A percentile compares a stretch with the other conserved stretches of the same genome.
Evolutionary conservation across 2,113 vertebrate genomes (phyloP).

Genomic region (Dascyllus trimaculatus): DNA sequence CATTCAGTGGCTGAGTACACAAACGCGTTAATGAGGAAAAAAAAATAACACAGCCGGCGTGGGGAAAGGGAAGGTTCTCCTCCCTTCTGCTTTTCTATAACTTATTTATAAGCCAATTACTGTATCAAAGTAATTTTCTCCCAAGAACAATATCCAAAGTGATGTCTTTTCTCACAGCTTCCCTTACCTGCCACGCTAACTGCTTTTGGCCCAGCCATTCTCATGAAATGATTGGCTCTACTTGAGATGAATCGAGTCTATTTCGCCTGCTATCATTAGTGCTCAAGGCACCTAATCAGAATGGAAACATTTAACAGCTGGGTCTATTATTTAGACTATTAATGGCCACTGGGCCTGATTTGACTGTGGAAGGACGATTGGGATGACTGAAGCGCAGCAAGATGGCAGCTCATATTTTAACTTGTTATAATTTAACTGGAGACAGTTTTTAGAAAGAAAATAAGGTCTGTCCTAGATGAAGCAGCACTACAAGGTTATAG

Average conservation of each 20-base stretch:
- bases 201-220: constrained; percentile 31
- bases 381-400: constrained; percentile 38
- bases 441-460: constrained; percentile 22
- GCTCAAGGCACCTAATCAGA: constrained; percentile 44
- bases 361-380: constrained; percentile 19
- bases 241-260: constrained; percentile 36
- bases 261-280: constrained; percentile 51
- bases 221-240: constrained; percentile 47
- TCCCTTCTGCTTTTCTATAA: constrained; percentile 23
- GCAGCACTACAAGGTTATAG: constrained; percentile 47
- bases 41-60: background rate
- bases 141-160: constrained; percentile 29
- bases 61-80: background rate
- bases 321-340: constrained; percentile 59
- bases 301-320: constrained; percentile 32
- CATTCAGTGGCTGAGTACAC: constrained; percentile 10
- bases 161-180: constrained; percentile 38
- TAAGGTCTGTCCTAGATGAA: constrained; percentile 37
- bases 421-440: constrained; percentile 25
- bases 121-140: constrained; percentile 44
- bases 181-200: constrained; percentile 40
- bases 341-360: constrained; percentile 38
- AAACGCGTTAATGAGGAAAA: background rate
- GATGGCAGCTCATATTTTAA: constrained; percentile 51
- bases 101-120: constrained; percentile 59